Evolutionary conservation across 2,113 vertebrate genomes (phyloP).

Genomic region (Monarcha castaneiventris): DNA sequence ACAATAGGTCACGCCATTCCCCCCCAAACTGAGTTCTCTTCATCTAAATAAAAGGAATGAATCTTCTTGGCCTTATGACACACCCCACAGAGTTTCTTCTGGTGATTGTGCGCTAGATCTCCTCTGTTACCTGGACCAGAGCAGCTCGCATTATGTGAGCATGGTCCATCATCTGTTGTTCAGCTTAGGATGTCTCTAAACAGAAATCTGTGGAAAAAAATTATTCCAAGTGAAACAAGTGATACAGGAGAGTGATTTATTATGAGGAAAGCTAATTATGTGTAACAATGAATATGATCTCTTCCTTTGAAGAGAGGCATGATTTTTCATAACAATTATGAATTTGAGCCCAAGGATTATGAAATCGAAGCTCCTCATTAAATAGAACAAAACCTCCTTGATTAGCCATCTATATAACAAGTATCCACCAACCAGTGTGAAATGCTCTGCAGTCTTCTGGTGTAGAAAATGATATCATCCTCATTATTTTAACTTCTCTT

Average conservation of each 20-base stretch:
- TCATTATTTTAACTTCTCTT: not conserved
- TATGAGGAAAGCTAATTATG: not conserved
- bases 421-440: not conserved
- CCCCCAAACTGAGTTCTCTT: not conserved
- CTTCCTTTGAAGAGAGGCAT: not conserved
- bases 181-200: not conserved
- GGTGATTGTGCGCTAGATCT: not conserved
- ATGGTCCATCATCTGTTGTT: not conserved
- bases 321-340: not conserved
- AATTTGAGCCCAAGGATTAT: not conserved
- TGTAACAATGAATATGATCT: not conserved
- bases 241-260: not conserved
- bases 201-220: not conserved
- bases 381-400: not conserved
- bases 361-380: not conserved
- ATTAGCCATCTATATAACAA: not conserved
- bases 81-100: not conserved
- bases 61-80: not conserved
- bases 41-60: not conserved
- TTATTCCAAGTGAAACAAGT: not conserved
- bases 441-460: not conserved
- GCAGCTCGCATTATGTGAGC: not conserved
- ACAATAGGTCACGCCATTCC: not conserved
- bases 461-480: not conserved
- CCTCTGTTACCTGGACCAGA: not conserved